phyloP scores from a whole-genome alignment of 1,140 invertebrate genomes.

The Reticulitermes speratus region DNA sequence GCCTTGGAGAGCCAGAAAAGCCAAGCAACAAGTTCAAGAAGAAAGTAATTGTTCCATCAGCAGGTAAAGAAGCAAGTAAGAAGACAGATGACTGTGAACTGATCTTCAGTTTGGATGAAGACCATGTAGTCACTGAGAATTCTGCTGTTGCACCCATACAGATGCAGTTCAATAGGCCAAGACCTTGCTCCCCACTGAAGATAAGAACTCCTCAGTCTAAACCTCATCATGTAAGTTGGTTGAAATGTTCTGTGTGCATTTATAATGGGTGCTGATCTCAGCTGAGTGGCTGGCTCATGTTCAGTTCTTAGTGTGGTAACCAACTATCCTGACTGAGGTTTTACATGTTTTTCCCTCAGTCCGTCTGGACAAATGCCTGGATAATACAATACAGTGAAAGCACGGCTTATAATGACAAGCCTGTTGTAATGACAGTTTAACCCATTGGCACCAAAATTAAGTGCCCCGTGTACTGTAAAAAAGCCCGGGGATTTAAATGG shows the following conservation, averaged over 20 bases:
- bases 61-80: slow-evolving; percentile 48
- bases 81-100: slow-evolving; percentile 55
- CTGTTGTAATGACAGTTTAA: too few relatives aligned
- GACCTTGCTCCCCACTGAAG: slow-evolving; percentile 46
- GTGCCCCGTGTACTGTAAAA: too few relatives aligned
- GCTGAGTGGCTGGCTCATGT: too few relatives aligned
- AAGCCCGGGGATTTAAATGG: too few relatives aligned
- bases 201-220: slow-evolving; percentile 38
- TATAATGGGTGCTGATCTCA: too few relatives aligned
- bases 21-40: slow-evolving; percentile 46
- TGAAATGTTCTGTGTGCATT: not conserved
- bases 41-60: slow-evolving; percentile 43
- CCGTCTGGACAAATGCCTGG: too few relatives aligned
- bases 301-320: too few relatives aligned
- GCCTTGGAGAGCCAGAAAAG: slow-evolving; percentile 60
- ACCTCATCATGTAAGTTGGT: slow-evolving; percentile 24
- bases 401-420: too few relatives aligned
- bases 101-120: slow-evolving; percentile 73
- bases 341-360: too few relatives aligned
- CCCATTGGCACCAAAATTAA: too few relatives aligned
- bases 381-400: too few relatives aligned
- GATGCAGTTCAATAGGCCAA: slow-evolving; percentile 23
- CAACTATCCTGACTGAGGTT: too few relatives aligned
- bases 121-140: slow-evolving; percentile 46
- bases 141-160: slow-evolving; percentile 1